These are phyloP conservation scores for Aratinga solstitialis DNA, from an alignment of 2,797 vertebrate species.

Conservation along the genomic window DNA sequence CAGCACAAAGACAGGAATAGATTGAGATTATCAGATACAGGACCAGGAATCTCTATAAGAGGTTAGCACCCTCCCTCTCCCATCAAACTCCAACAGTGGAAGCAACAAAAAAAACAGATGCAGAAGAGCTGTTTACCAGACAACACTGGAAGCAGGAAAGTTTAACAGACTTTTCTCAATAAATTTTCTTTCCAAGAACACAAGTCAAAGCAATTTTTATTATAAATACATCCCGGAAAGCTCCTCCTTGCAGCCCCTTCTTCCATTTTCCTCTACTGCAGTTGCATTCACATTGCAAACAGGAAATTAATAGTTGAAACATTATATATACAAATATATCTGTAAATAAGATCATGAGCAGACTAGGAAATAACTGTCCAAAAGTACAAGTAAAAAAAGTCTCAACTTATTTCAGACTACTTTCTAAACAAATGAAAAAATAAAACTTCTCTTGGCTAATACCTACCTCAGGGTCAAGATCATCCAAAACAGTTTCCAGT, in stretches of 20 bases:
- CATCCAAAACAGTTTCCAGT: conserved; percentile 93
- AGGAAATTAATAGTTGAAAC: background rate
- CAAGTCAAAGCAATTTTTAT: background rate
- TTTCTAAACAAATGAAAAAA: background rate
- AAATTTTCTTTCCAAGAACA: background rate
- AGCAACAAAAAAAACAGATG: background rate
- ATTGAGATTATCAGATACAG: background rate
- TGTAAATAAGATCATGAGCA: background rate
- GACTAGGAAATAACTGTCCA: background rate
- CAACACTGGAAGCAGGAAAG: background rate
- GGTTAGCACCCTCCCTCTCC: background rate
- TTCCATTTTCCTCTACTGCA: background rate
- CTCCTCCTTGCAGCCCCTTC: background rate
- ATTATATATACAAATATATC: background rate
- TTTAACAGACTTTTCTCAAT: background rate
- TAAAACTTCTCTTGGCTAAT: background rate
- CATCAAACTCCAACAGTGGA: background rate
- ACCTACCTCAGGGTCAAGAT: conserved; percentile 95
- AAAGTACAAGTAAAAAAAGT: background rate
- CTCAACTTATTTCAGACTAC: background rate
- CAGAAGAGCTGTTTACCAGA: background rate
- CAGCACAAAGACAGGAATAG: background rate
- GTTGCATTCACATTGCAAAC: background rate
- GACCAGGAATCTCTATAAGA: background rate
- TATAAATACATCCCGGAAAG: background rate